A percentile compares a stretch with the other conserved stretches of the same genome.
These are phyloP conservation scores for Oscheius myriophilus DNA, from an alignment of 2,888 invertebrate genomes.

Conservation along the genomic window DNA sequence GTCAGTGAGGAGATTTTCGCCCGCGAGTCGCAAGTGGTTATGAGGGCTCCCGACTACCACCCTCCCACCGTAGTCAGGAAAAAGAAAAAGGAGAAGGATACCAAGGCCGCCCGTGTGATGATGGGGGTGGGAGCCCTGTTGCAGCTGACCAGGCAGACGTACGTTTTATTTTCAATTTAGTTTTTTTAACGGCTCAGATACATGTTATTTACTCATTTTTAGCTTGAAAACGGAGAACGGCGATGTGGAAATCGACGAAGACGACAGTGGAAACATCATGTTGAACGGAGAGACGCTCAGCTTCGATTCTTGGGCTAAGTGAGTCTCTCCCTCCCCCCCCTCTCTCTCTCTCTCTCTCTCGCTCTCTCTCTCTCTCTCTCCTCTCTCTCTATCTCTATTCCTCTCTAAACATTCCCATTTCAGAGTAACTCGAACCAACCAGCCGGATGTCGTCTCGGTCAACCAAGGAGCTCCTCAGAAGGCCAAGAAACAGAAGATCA, in stretches of 20 bases:
- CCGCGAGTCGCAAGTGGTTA: conserved; percentile 41
- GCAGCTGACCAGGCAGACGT: conserved; percentile 28
- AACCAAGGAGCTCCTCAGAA: neutral
- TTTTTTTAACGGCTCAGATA: neutral
- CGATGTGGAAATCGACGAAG: conserved; percentile 45
- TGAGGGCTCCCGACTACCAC: conserved; percentile 43
- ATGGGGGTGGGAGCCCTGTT: conserved; percentile 30
- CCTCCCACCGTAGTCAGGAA: conserved; percentile 26
- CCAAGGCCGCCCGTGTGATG: conserved; percentile 25
- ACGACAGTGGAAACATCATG: conserved; percentile 44
- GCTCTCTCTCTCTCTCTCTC: too few species aligned
- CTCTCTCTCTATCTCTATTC: too few species aligned
- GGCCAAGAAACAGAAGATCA: conserved; percentile 8
- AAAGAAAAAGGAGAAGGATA: conserved; percentile 27
- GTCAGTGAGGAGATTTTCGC: conserved; percentile 36
- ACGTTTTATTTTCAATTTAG: conserved; percentile 8
- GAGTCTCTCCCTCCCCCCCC: neutral
- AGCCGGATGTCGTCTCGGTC: conserved; percentile 24
- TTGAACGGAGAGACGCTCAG: conserved; percentile 49
- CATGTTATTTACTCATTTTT: conserved; percentile 20
- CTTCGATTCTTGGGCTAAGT: conserved; percentile 56
- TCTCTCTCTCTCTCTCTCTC: too few species aligned
- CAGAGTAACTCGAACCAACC: conserved; percentile 19
- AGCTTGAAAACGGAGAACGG: conserved; percentile 39
- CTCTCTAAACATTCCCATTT: neutral